Percentiles rank a stretch among this genome's conserved stretches.
These are phyloP conservation scores for Metalampra italica DNA, from an alignment of 2,888 invertebrate species.

Conservation along the genomic window DNA sequence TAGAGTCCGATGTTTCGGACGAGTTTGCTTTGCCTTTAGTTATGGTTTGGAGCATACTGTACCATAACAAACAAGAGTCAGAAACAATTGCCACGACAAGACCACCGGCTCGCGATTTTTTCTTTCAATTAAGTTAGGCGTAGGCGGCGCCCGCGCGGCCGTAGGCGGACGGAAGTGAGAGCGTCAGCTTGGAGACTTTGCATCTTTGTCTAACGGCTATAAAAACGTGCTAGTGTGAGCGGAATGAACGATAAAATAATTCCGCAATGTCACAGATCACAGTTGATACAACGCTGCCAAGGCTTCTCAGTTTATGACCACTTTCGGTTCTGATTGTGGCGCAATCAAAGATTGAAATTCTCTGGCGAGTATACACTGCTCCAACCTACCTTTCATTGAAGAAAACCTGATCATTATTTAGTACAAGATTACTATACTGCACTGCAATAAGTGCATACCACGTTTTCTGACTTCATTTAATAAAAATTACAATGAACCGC, in stretches of 20 bases:
- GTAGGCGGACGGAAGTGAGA: conserved; percentile 79
- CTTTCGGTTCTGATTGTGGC: conserved; percentile 66
- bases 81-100: conserved; percentile 53
- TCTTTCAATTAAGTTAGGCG: conserved; percentile 54
- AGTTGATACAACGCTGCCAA: conserved; percentile 55
- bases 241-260: conserved; percentile 46
- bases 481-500: conserved; percentile 38
- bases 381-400: conserved; percentile 45
- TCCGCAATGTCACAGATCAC: conserved; percentile 67
- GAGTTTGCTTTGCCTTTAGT: conserved; percentile 21
- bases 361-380: conserved; percentile 15
- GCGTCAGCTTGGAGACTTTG: conserved; percentile 50
- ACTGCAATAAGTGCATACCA: conserved; percentile 5
- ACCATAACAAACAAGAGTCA: conserved; percentile 25
- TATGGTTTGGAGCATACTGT: conserved; percentile 20
- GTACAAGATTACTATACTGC: conserved; percentile 20
- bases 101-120: conserved; percentile 63
- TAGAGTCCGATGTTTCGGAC: too few species aligned
- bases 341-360: conserved; percentile 50
- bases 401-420: conserved; percentile 47
- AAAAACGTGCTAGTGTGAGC: conserved; percentile 37
- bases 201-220: conserved; percentile 60
- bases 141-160: conserved; percentile 55
- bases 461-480: conserved; percentile 2
- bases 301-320: conserved; percentile 68